A percentile compares a stretch with the other conserved stretches of the same genome.
Evolutionary conservation across 2,797 vertebrate genomes (phyloP).

Genomic region (Loriculus beryllinus): DNA sequence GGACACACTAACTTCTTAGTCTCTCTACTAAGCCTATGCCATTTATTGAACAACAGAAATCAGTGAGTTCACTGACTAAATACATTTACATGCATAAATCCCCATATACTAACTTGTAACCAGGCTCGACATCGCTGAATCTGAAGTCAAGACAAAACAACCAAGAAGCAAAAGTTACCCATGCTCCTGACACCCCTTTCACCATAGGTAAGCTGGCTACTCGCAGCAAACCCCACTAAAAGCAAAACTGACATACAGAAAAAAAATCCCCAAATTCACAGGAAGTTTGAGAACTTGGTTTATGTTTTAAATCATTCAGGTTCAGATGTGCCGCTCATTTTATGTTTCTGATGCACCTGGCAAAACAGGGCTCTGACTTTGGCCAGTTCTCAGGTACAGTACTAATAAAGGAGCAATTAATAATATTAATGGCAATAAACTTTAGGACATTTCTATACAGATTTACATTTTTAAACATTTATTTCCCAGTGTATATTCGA

Average conservation of each 20-base stretch:
- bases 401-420: background rate
- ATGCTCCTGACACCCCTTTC: background rate
- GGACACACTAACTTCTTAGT: background rate
- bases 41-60: background rate
- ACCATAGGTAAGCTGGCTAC: background rate
- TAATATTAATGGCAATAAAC: background rate
- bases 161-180: background rate
- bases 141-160: background rate
- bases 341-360: background rate
- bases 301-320: background rate
- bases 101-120: background rate
- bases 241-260: background rate
- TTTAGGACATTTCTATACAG: background rate
- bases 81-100: background rate
- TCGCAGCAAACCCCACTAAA: background rate
- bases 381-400: background rate
- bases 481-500: background rate
- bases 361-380: background rate
- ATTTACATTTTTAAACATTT: background rate
- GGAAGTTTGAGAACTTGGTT: background rate
- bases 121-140: background rate
- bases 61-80: background rate
- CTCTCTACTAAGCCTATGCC: background rate
- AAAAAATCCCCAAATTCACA: background rate
- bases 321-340: background rate